Base-by-base conservation (phyloP, 2,888 invertebrate species). In the Trichopoda pennipes region DNA sequence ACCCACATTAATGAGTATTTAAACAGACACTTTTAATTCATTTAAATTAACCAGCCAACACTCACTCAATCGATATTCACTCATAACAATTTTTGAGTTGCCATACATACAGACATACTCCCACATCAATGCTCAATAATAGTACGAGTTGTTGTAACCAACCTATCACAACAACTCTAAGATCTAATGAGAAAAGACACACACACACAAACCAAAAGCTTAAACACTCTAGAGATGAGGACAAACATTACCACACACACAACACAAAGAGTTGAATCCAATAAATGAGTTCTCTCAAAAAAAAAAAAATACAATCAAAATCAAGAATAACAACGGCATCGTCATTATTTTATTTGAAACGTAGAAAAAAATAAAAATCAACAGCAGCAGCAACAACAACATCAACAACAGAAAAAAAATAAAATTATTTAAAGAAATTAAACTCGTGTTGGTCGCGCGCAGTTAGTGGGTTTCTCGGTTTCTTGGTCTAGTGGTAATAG, bases 401-500 rank as follows among this genome's bases (percentile, higher is more conserved):
- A 28, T n/a, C 7, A n/a, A 44, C 47, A 38, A 28, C 0, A 17
- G 38, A 44, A n/a, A 4, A 21, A 60, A 12, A 38, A 35, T 23
- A 64, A 55, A 55, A 53, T 28, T 42, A 32, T 69, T 69, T 32
- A 17, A 42, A 73, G 42, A 56, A 53, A 66, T 16, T 19, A 55
- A 81, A 73, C 80, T 73, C 77, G 81, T 81, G 81, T 77, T 81
- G 78, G 78, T 69, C 79, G 79, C 72, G 79, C 66, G 83, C 80
- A 85, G 85, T 86, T 87, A 88, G 89, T 88, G 88, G 88, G 89
- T 86, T 89, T 89, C 87, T 88, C 89, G 88, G 88, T 87, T 87
- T 88, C 86, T 87, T 88, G 88, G 87, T 88, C 88, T 86, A 63
- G 72, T 76, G 83, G 58, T 53, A 80, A 80, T 17, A 74, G 17